A percentile compares a stretch with the other conserved stretches of the same genome.
Evolutionary conservation across 1,140 invertebrate genomes (phyloP).

Genomic region (Tribolium madens): DNA sequence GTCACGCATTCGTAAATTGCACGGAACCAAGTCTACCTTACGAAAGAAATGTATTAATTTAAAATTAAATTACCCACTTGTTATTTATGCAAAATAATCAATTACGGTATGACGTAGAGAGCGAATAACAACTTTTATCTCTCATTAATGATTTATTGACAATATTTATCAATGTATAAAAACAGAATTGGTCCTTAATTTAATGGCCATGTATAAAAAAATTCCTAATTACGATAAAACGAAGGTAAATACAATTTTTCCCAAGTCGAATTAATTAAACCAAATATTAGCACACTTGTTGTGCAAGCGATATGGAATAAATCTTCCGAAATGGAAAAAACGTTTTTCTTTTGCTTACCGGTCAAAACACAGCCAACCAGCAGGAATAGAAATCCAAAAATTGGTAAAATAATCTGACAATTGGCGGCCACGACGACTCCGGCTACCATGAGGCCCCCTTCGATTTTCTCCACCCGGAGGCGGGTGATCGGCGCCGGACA

Average conservation of each 20-base stretch:
- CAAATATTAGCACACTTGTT: background rate
- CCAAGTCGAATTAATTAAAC: background rate
- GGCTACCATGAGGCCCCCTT: slow-evolving; percentile 79
- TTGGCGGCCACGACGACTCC: slow-evolving; percentile 81
- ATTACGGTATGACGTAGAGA: background rate
- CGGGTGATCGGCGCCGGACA: slow-evolving; percentile 69
- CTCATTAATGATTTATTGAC: background rate
- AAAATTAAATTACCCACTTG: background rate
- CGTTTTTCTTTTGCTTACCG: slow-evolving; percentile 67
- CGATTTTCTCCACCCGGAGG: slow-evolving; percentile 79
- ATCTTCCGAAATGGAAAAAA: too few relatives aligned
- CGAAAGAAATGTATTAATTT: slow-evolving; percentile 9
- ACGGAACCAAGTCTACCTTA: slow-evolving; percentile 5
- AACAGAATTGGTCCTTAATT: background rate
- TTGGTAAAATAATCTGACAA: slow-evolving; percentile 80
- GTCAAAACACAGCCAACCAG: slow-evolving; percentile 79
- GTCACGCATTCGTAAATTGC: slow-evolving; percentile 18
- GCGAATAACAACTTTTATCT: background rate
- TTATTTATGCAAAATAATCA: background rate
- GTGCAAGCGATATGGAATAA: background rate
- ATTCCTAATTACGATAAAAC: too few relatives aligned
- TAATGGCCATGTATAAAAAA: too few relatives aligned
- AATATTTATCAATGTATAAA: background rate
- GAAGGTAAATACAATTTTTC: too few relatives aligned
- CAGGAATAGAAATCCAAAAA: slow-evolving; percentile 80